Conservation (phyloP, 2,113 vertebrate species). For the Eulemur rufifrons region DNA sequence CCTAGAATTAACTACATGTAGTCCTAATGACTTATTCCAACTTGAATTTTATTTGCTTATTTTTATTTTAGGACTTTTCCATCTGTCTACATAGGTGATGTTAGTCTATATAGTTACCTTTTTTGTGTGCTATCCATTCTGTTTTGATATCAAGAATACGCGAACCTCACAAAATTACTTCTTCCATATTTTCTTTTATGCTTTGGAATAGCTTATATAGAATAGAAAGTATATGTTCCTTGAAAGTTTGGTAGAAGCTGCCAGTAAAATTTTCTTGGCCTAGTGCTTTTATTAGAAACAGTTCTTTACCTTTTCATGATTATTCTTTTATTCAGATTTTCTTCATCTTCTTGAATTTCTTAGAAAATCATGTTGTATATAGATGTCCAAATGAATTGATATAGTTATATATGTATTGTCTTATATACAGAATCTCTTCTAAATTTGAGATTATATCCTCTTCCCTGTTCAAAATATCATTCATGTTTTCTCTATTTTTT, state of each 20-base stretch:
- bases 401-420: neutral
- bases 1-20: neutral
- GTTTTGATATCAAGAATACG: slow-evolving; percentile 37
- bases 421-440: slow-evolving; percentile 22
- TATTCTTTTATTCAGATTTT: slow-evolving; percentile 11
- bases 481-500: slow-evolving; percentile 9
- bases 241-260: neutral
- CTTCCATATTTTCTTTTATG: neutral
- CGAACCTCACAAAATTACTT: neutral
- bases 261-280: neutral
- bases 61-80: neutral
- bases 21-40: neutral
- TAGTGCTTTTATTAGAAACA: neutral
- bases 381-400: neutral
- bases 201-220: neutral
- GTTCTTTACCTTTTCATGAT: neutral
- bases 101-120: neutral
- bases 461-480: slow-evolving; percentile 7
- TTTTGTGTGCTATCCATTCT: neutral
- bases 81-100: neutral
- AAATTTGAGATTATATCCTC: slow-evolving; percentile 22
- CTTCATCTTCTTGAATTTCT: slow-evolving; percentile 20
- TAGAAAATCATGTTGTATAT: neutral
- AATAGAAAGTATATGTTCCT: neutral
- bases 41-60: neutral